A percentile compares a stretch with the other conserved stretches of the same genome.
These are phyloP conservation scores for Nylanderia fulva DNA, from an alignment of 1,140 invertebrate genomes.

Conservation along the genomic window DNA sequence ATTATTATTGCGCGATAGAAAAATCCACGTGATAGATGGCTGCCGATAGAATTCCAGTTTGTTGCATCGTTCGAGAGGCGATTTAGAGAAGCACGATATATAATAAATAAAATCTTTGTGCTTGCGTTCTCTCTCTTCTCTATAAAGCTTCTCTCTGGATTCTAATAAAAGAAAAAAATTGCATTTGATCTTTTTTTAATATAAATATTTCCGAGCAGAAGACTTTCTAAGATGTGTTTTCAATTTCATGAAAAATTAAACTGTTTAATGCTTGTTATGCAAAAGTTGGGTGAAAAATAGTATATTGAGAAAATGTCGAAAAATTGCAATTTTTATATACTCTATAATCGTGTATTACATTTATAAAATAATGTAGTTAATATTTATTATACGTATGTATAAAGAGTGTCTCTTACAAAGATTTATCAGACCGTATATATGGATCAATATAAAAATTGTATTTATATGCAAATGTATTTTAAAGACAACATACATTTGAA, in stretches of 20 bases:
- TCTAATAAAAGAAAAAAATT: background rate
- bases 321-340: too few relatives aligned
- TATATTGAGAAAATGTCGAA: too few relatives aligned
- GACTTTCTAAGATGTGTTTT: background rate
- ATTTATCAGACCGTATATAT: too few relatives aligned
- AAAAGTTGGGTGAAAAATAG: background rate
- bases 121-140: background rate
- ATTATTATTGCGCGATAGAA: constrained; percentile 2
- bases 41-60: constrained; percentile 46
- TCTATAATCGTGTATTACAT: too few relatives aligned
- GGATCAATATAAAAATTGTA: too few relatives aligned
- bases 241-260: background rate
- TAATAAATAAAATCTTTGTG: constrained; percentile 13
- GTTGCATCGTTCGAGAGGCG: background rate
- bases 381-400: too few relatives aligned
- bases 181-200: background rate
- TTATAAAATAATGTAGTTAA: too few relatives aligned
- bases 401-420: too few relatives aligned
- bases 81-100: background rate
- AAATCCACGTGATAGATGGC: background rate
- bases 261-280: background rate
- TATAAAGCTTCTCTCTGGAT: background rate
- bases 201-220: background rate
- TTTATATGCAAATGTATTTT: too few relatives aligned
- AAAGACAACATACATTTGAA: background rate